Base-by-base conservation (phyloP, 2,113 vertebrate species). In the Cryptomyrus ogoouensis region DNA sequence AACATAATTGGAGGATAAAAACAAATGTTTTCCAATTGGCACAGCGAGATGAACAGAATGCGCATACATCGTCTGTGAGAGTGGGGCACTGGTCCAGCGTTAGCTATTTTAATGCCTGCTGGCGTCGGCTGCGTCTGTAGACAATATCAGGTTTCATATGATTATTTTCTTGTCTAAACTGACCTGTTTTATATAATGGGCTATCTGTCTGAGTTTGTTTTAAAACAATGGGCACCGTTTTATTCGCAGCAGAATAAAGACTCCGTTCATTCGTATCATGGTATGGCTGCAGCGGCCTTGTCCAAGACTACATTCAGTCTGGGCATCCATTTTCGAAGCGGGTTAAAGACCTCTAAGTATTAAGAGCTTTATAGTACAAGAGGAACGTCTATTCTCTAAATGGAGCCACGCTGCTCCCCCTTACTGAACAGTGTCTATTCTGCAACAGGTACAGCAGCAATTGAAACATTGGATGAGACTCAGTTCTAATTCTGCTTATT, bases 11-110 rank as follows among this genome's bases (percentile, higher is more conserved):
- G n/a, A 31, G 50, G 12, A 17, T 31, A 53, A 53, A 31, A 27
- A 53, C 47, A 87, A 87, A 53, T 53, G 47, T 87, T 53, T 53
- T 31, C 56, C 85, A 87, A 35, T 87, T 87, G 85, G 85, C 85
- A 87, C 31, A 53, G n/a, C 50, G 8, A 56, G 50, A 87, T 39
- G 50, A 27, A 15, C 85, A 87, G 85, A 50, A 53, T 53, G 12
- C 44, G 44, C 85, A 53, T 35, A 87, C 27, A 87, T 47, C 7
- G 85, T 35, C 49, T 19, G 85, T 17, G 85, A 50, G 85, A 87
- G 15, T 19, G 50, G 15, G 85, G 49, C 85, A 87, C 24, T 87
- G 46, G 47, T 87, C 85, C 85, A 87, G 27, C 21, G 31, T 87
- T 17, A 86, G 47, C 47, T 86, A 47, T n/a, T 85, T 87, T 53